phyloP scores from a whole-genome alignment of 1,140 invertebrate genomes.

The Zaprionus lachaisei region DNA sequence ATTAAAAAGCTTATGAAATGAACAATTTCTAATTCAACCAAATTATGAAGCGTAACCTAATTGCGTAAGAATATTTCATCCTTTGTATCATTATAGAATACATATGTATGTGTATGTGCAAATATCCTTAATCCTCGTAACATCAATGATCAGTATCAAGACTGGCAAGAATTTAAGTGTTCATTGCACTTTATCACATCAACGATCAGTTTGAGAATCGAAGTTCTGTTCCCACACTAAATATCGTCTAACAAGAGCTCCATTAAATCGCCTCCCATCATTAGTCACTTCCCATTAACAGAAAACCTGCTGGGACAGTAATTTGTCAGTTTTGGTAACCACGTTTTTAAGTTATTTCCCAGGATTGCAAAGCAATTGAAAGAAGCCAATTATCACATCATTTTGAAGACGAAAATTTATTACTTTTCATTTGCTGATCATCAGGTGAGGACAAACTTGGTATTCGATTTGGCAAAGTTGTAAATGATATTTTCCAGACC shows the following conservation, averaged over 20 bases:
- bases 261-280: neutral
- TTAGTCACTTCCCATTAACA: neutral
- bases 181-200: neutral
- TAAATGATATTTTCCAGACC: slow-evolving; percentile 7
- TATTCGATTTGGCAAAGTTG: slow-evolving; percentile 17
- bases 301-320: neutral
- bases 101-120: no score
- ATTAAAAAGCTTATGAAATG: no score
- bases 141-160: no score
- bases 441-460: slow-evolving; percentile 23
- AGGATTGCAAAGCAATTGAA: neutral
- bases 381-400: slow-evolving; percentile 17
- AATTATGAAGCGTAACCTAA: no score
- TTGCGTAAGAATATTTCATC: no score
- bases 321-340: neutral
- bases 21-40: no score
- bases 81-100: no score
- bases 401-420: slow-evolving; percentile 37
- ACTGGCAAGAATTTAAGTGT: neutral
- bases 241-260: neutral
- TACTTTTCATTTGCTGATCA: slow-evolving; percentile 16
- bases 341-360: neutral
- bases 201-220: neutral
- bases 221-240: neutral
- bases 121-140: no score